phyloP scores from a whole-genome alignment of 2,888 invertebrate genomes.

The Acanthacorydalis orientalis region DNA sequence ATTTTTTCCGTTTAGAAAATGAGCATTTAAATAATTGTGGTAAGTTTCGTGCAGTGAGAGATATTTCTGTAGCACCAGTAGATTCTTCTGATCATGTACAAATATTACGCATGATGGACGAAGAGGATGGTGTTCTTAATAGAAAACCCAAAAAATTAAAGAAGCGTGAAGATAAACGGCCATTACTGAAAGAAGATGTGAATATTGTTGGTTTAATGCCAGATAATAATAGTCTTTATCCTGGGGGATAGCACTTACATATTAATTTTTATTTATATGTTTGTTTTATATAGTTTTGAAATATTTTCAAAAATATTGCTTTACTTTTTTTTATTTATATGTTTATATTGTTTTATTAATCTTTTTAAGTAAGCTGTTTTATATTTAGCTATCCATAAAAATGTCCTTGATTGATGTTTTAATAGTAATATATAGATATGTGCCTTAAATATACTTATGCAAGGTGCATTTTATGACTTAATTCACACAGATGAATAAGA shows the following conservation, averaged over 20 bases:
- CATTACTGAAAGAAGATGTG: slow-evolving; percentile 24
- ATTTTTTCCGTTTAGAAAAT: slow-evolving; percentile 77
- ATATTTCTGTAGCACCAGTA: slow-evolving; percentile 65
- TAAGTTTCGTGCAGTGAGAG: slow-evolving; percentile 72
- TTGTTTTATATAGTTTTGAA: not conserved
- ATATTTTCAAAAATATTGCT: not conserved
- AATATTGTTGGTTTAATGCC: not conserved
- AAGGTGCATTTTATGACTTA: too few relatives aligned
- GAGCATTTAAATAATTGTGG: slow-evolving; percentile 84
- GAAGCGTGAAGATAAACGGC: slow-evolving; percentile 27
- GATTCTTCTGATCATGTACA: slow-evolving; percentile 56
- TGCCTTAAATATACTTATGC: too few relatives aligned
- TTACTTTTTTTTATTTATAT: too few relatives aligned
- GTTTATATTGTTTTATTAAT: too few relatives aligned
- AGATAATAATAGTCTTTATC: not conserved
- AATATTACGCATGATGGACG: slow-evolving; percentile 61
- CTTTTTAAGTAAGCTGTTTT: not conserved
- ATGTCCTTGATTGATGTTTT: not conserved
- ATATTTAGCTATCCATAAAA: too few relatives aligned
- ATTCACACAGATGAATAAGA: too few relatives aligned
- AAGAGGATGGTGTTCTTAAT: slow-evolving; percentile 48
- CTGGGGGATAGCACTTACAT: not conserved
- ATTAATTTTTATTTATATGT: not conserved
- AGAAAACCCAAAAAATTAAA: slow-evolving; percentile 20
- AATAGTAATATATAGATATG: not conserved